A percentile compares a stretch with the other conserved stretches of the same genome.
These are phyloP conservation scores for Danio albolineatus DNA, from an alignment of 2,797 vertebrate genomes.

Conservation along the genomic window DNA sequence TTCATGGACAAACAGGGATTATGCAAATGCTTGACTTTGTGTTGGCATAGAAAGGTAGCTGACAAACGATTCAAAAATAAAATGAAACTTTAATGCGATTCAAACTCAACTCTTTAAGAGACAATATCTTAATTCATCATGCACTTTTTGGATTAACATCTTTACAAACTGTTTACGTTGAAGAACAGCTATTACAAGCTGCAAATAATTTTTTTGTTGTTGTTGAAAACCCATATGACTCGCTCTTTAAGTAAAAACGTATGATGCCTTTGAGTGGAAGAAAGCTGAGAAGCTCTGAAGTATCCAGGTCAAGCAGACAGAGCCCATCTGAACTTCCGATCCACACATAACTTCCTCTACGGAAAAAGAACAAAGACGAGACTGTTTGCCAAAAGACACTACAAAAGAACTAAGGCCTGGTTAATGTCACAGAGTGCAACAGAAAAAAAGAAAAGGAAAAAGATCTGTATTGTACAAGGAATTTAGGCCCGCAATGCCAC, in stretches of 20 bases:
- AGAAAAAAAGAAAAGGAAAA: constrained; percentile 11
- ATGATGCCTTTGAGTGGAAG: constrained; percentile 83
- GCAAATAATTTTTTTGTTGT: too few species aligned
- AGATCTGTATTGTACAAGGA: constrained; percentile 9
- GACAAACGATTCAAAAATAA: too few species aligned
- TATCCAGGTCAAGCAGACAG: constrained; percentile 83
- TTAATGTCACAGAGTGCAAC: not conserved
- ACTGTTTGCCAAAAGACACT: constrained; percentile 27
- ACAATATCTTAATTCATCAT: too few species aligned
- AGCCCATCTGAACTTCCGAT: constrained; percentile 86
- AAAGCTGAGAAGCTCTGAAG: constrained; percentile 80
- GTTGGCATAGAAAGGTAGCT: too few species aligned
- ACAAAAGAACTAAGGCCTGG: not conserved
- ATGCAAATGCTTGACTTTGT: too few species aligned
- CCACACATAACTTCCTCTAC: constrained; percentile 76
- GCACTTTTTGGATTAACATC: too few species aligned
- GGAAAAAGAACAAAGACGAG: constrained; percentile 29
- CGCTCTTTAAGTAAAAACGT: constrained; percentile 10
- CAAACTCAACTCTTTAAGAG: too few species aligned
- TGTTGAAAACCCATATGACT: too few species aligned
- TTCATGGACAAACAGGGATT: too few species aligned
- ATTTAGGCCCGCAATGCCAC: not conserved
- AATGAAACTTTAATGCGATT: too few species aligned
- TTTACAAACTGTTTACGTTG: too few species aligned
- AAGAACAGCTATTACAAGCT: too few species aligned